Evolutionary conservation across 2,797 vertebrate species (phyloP).

Genomic region (Molossus molossus): DNA sequence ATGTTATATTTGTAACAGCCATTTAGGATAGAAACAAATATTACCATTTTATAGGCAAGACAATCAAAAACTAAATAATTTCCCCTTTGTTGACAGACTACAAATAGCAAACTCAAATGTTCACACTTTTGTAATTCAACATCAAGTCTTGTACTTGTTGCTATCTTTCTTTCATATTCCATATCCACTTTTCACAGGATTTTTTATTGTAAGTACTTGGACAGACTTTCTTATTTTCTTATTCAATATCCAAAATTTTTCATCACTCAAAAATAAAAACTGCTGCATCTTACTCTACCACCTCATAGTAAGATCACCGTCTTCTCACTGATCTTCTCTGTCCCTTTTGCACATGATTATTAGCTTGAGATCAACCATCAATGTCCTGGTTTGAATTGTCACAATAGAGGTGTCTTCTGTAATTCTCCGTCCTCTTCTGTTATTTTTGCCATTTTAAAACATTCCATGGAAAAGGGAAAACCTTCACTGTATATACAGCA

Average conservation of each 20-base stretch:
- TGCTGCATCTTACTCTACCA: background rate
- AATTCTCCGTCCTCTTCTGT: background rate
- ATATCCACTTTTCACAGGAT: background rate
- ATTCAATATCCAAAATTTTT: background rate
- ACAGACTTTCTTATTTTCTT: background rate
- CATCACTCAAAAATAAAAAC: conserved; percentile 41
- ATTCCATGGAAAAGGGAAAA: background rate
- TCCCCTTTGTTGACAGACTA: background rate
- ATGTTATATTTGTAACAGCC: background rate
- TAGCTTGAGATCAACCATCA: background rate
- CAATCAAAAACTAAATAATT: conserved; percentile 1
- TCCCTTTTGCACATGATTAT: background rate
- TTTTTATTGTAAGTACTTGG: background rate
- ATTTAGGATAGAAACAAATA: background rate
- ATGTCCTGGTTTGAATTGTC: background rate
- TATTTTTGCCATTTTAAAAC: background rate
- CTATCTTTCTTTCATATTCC: background rate
- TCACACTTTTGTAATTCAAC: background rate
- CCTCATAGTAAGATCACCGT: background rate
- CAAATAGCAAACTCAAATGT: conserved; percentile 29
- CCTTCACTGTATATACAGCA: background rate
- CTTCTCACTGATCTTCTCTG: background rate
- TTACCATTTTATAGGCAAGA: background rate
- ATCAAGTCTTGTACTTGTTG: background rate
- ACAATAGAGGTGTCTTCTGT: background rate